phyloP scores from a whole-genome alignment of 2,113 vertebrate species.

The Synodontis membranacea region DNA sequence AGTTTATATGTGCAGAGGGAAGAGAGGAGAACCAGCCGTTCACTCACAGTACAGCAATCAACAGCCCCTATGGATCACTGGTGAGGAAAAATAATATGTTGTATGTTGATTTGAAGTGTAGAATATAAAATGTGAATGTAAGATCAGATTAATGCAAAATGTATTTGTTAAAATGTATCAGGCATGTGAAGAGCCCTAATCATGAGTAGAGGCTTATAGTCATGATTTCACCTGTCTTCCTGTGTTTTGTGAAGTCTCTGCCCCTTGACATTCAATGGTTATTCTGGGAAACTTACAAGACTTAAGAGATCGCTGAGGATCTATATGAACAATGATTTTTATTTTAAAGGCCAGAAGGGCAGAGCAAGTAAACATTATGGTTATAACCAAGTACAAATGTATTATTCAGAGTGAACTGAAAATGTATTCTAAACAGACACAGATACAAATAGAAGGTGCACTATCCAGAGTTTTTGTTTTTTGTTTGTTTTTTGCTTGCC shows the following conservation, averaged over 20 bases:
- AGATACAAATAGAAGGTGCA: too few relatives aligned
- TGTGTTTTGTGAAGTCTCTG: too few relatives aligned
- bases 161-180: background rate
- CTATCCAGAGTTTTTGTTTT: too few relatives aligned
- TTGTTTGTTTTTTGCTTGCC: too few relatives aligned
- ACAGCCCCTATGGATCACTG: background rate
- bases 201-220: too few relatives aligned
- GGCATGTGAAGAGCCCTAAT: background rate
- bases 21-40: background rate
- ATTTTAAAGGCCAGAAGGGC: background rate
- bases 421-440: too few relatives aligned
- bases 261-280: too few relatives aligned
- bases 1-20: background rate
- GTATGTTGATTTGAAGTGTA: background rate
- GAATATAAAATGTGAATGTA: background rate
- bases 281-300: too few relatives aligned
- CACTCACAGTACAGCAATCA: background rate
- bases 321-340: too few relatives aligned
- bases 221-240: too few relatives aligned
- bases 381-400: background rate
- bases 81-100: background rate
- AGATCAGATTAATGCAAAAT: background rate
- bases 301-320: too few relatives aligned
- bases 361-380: background rate
- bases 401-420: background rate